Base-by-base conservation (phyloP, 2,888 invertebrate species). In the Cephus pygmeus region DNA sequence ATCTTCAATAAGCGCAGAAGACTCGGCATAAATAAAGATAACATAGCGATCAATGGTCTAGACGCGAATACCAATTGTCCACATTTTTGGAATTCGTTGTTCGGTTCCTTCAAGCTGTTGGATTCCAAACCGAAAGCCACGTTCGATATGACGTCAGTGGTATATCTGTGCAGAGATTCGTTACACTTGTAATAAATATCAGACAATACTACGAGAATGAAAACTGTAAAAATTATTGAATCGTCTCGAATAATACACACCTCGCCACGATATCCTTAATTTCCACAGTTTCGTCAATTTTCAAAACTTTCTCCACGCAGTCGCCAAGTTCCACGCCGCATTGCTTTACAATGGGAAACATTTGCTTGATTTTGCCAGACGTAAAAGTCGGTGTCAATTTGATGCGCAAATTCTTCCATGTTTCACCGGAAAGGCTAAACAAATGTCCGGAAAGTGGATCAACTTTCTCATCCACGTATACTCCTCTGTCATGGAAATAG, bases 311-410 rank as follows among this genome's bases (percentile, higher is more conserved):
- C 34, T 92, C 89, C 9, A 93, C 90, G 78, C 93, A 92, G 6
- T 89, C 86, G 1, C 92, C 87, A 83, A 95, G 92, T 78, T 93
- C 92, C 15, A 92, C 89, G 0, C 94, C 94, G 78, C 94, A 93
- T 68, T 93, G 91, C 69, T 93, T 92, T 15, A 95, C 93, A 0
- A 94, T 92, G 0, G 92, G 92, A 83, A 94, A 95, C 94, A 95
- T 95, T 3, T 91, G 92, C 88, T 94, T 95, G 75, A 96, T 89
- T 89, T 95, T 95, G 11, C 94, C 94, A 0, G 95, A 93, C 0
- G 95, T 94, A 86, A 95, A 96, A 0, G 94, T 93, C 0, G 95
- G 94, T 0, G 95, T 93, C 85, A 96, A 90, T 84, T 95, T 95
- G 0, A 92, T 83, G n/a, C 96, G 92, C 36, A 95, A 88, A 75